Evolutionary conservation across 2,888 invertebrate genomes (phyloP), one percentile per base, ranked within the genome.

Genomic region (Micropterix aruncella): DNA sequence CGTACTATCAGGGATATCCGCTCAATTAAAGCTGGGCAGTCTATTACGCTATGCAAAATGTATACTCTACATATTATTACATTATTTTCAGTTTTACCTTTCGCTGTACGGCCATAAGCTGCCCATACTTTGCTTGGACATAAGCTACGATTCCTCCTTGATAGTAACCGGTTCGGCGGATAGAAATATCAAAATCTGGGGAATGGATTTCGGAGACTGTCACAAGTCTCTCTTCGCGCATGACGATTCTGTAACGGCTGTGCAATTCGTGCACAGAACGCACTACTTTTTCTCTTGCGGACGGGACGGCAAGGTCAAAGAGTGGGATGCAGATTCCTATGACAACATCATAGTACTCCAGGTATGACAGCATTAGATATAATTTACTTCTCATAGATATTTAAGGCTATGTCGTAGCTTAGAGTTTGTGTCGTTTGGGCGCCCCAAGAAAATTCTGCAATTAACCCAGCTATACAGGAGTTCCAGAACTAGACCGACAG

Each of bases 161-260:
- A 84, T 97, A 50, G 89, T 82, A 7, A 95, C 97, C 0, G 97
- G 96, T 4, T 95, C 96, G 2, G 88, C 89, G 0, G 99, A 99
- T 69, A 78, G 94, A 37, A 95, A 91, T 61, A 79, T 97, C 18
- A 95, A 96, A 70, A 83, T 99, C 49, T 99, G 97, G 97, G 97
- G 97, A 27, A 75, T 97, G 66, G 95, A 97, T 65, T 97, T 94
- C 61, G 97, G 97, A n/a, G 95, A 99, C 62, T 96, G 95, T 54
- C 96, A 94, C 66, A 81, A 80, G 56, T 94, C 94, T 0, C 75
- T 97, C 52, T 92, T 95, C 62, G 96, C 95, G 0, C 97, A 99
- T 62, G 93, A 96, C 56, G 94, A 95, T 62, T 89, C 94, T 0
- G 81, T 99, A 7, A 93, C 91, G 47, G 79, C 85, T 19, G 60